A percentile compares a stretch with the other conserved stretches of the same genome.
phyloP scores from a whole-genome alignment of 1,140 invertebrate species.

The Brachionus sp. region DNA sequence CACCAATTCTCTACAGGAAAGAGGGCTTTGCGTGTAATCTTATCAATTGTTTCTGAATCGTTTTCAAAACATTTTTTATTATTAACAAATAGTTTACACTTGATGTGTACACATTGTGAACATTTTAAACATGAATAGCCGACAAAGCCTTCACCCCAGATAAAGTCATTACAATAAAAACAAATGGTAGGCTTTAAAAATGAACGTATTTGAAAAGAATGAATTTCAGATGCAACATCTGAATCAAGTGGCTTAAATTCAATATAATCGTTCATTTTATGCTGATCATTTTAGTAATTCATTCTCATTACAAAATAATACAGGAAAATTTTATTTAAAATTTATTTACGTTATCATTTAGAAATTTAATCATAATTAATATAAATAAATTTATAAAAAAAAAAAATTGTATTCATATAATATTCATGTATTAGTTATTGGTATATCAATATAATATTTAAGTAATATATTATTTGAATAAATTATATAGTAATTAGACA shows the following conservation, averaged over 20 bases:
- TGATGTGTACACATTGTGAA: conserved; percentile 6
- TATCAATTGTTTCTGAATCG: not conserved
- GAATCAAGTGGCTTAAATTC: not conserved
- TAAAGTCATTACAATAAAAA: not conserved
- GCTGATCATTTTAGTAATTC: not conserved
- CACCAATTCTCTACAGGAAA: conserved; percentile 18
- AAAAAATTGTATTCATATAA: too few species aligned
- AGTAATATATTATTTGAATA: too few species aligned
- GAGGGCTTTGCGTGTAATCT: not conserved
- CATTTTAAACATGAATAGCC: conserved; percentile 34
- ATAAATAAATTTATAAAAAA: too few species aligned
- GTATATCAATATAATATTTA: too few species aligned
- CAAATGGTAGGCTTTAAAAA: conserved; percentile 19
- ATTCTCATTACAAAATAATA: not conserved
- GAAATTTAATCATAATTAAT: not conserved
- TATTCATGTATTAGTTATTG: too few species aligned
- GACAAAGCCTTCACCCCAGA: conserved; percentile 37
- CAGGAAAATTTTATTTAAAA: not conserved
- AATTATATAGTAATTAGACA: too few species aligned
- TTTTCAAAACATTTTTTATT: not conserved
- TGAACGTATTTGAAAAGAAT: conserved; percentile 31
- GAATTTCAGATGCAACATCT: not conserved
- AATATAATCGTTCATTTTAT: not conserved
- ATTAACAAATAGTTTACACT: conserved; percentile 6
- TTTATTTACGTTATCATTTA: not conserved